Evolutionary conservation across 2,888 invertebrate species (phyloP), one percentile per base, ranked within the genome.

Genomic region (Aleiodes alternator): DNA sequence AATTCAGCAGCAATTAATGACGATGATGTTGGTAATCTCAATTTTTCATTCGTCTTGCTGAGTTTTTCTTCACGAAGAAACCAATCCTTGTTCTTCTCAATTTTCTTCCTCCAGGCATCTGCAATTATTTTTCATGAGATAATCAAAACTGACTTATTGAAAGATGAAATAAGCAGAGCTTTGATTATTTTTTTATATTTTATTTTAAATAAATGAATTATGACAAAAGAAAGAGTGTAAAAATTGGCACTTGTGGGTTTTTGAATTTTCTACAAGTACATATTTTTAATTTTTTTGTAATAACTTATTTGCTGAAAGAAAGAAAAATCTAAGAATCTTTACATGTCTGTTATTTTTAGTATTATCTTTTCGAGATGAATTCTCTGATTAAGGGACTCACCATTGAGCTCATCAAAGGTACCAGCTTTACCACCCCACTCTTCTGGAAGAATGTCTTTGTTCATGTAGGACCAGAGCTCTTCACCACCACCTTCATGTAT

Each of bases 381-480:
- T 34, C n/a, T 43, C 2, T 23, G 2, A 29, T 31, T 3, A 34
- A 29, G 5, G 3, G n/a, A 72, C 73, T 57, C 69, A 88, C 89
- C 87, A 72, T 86, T 89, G 3, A 89, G 80, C 73, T 89, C 86
- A 6, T 81, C 64, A 16, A 88, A 86, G 14, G 85, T 86, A 70
- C 89, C 89, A 11, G 89, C 87, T 71, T 87, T 87, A 9, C 91
- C 91, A 50, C 90, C 91, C 84, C 89, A 90, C 79, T 91, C 91
- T 3, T 85, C 85, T 0, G 91, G 91, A 31, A 91, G 82, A 57
- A 90, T 88, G 7, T 89, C 87, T 64, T 86, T 88, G 16, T 90
- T 86, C 64, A 91, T 82, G 71, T 88, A 86, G 38, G 87, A 75
- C 74, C 90, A 82, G 23, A 91, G 83, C 55, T 88, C 88, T 71